A percentile compares a stretch with the other conserved stretches of the same genome.
These are phyloP conservation scores for Argyrosomus japonicus DNA, from an alignment of 2,113 vertebrate genomes.

Conservation along the genomic window DNA sequence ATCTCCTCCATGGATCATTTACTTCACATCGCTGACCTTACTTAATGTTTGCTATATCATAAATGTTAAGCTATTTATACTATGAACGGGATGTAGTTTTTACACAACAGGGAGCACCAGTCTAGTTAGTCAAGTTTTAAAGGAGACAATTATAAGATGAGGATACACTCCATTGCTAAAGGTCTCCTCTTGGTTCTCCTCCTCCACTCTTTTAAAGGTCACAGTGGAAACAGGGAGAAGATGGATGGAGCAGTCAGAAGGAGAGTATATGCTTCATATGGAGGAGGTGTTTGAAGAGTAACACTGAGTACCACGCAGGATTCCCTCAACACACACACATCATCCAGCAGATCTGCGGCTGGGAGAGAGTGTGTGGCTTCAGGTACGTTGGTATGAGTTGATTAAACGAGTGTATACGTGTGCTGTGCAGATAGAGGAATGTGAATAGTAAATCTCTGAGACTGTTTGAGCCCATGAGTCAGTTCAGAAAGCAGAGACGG, in stretches of 20 bases:
- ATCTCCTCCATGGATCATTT: not conserved
- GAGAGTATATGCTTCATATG: not conserved
- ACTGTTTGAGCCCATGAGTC: slow-evolving; percentile 23
- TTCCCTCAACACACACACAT: slow-evolving; percentile 20
- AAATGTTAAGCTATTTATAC: slow-evolving; percentile 7
- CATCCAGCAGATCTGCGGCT: not conserved
- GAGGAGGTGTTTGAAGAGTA: slow-evolving; percentile 24
- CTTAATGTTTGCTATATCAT: not conserved
- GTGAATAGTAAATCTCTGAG: slow-evolving; percentile 24
- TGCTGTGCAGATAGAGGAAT: slow-evolving; percentile 14
- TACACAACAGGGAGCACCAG: not conserved
- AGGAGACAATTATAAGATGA: slow-evolving; percentile 27
- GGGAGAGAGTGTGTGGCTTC: slow-evolving; percentile 12
- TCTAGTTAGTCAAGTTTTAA: slow-evolving; percentile 33
- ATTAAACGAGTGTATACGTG: slow-evolving; percentile 1
- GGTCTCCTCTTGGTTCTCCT: slow-evolving; percentile 29
- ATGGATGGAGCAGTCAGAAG: slow-evolving; percentile 33
- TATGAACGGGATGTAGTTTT: slow-evolving; percentile 7
- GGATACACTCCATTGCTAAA: slow-evolving; percentile 40
- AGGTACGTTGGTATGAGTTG: slow-evolving; percentile 1
- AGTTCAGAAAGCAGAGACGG: slow-evolving; percentile 9
- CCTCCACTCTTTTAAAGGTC: slow-evolving; percentile 50
- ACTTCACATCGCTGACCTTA: not conserved
- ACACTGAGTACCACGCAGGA: not conserved
- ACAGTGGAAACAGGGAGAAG: slow-evolving; percentile 41